Conservation (phyloP, 2,113 vertebrate species). For the Uria lomvia region DNA sequence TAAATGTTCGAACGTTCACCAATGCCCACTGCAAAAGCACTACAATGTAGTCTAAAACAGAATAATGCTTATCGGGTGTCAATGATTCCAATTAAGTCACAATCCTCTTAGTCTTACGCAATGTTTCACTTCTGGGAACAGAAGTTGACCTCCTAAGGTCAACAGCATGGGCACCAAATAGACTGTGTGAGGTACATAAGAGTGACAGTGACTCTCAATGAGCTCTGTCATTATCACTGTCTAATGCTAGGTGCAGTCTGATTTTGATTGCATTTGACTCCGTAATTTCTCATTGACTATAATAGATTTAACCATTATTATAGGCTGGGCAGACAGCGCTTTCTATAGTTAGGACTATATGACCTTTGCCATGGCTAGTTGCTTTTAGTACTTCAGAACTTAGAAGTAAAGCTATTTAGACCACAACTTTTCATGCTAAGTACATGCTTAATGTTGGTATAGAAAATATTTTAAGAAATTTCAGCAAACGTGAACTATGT, state of each 20-base stretch:
- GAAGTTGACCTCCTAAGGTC: not conserved
- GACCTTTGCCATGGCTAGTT: not conserved
- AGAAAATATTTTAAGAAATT: not conserved
- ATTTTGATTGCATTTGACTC: constrained; percentile 34
- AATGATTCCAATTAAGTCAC: not conserved
- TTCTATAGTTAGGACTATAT: not conserved
- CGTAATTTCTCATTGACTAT: not conserved
- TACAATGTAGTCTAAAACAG: not conserved
- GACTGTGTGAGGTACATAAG: not conserved
- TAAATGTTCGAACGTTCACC: not conserved
- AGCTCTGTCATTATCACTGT: not conserved
- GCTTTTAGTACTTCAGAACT: not conserved
- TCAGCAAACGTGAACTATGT: not conserved
- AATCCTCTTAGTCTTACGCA: not conserved
- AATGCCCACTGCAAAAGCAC: not conserved
- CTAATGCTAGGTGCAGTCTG: not conserved
- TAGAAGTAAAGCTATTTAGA: not conserved
- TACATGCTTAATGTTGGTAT: not conserved
- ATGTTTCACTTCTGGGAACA: not conserved
- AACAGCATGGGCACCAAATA: not conserved
- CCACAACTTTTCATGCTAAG: not conserved
- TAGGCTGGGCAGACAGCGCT: not conserved
- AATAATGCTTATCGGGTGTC: not conserved
- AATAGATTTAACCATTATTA: constrained; percentile 12
- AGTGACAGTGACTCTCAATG: not conserved